A percentile compares a stretch with the other conserved stretches of the same genome.
phyloP scores from a whole-genome alignment of 2,113 vertebrate genomes.

The Felis catus region DNA sequence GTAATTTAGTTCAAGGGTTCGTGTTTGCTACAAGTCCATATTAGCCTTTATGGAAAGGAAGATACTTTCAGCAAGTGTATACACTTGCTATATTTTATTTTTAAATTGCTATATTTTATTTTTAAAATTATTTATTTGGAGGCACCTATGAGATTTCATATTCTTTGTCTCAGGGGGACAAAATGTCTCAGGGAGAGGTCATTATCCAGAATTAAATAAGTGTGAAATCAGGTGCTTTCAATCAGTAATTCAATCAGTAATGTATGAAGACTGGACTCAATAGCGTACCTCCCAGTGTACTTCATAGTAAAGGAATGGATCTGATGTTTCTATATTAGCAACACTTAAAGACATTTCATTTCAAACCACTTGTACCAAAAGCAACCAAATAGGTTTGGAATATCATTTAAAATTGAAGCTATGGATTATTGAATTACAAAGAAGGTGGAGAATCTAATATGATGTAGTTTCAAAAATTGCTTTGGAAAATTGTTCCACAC shows the following conservation, averaged over 20 bases:
- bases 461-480: neutral
- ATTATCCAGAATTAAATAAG: conserved; percentile 43
- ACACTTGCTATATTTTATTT: neutral
- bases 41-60: neutral
- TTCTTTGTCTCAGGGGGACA: neutral
- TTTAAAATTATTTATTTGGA: neutral
- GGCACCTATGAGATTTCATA: neutral
- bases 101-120: neutral
- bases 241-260: neutral
- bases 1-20: neutral
- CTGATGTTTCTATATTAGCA: neutral
- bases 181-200: neutral
- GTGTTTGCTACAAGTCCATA: neutral
- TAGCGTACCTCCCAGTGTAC: neutral
- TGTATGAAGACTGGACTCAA: neutral
- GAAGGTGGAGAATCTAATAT: neutral
- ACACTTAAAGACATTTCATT: neutral
- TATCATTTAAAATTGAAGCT: neutral
- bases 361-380: neutral
- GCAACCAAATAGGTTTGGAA: neutral
- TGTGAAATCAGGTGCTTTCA: neutral
- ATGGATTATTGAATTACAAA: neutral
- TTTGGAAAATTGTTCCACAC: neutral
- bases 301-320: neutral
- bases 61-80: neutral